Evolutionary conservation across 2,888 invertebrate species (phyloP).

Genomic region (Schizaphis graminum): DNA sequence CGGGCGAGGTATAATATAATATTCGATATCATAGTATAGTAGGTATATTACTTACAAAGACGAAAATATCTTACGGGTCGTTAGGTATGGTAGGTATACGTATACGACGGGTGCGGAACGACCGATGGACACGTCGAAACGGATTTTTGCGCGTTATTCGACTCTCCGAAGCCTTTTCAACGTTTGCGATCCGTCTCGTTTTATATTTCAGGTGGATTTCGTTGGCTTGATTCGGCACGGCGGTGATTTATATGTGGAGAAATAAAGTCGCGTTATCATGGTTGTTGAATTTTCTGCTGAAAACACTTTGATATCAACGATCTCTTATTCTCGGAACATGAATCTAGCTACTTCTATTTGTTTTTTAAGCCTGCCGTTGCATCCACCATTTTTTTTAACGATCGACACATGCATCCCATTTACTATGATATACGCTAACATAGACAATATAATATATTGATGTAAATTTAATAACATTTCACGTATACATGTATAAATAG

Average conservation of each 20-base stretch:
- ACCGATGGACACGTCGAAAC: background rate
- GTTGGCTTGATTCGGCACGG: slow-evolving; percentile 9
- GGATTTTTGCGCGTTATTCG: background rate
- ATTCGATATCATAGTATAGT: background rate
- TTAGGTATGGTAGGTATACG: background rate
- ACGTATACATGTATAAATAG: background rate
- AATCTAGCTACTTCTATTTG: background rate
- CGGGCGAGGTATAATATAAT: background rate
- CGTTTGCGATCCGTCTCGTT: background rate
- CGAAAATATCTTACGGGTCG: background rate
- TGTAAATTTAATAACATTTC: background rate
- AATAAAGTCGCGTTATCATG: background rate
- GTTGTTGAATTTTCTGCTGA: slow-evolving; percentile 22
- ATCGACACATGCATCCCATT: background rate
- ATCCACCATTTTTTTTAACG: background rate
- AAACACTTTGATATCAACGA: background rate
- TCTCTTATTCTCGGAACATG: background rate
- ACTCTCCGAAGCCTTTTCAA: slow-evolving; percentile 10
- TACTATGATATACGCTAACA: background rate
- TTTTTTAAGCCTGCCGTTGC: background rate
- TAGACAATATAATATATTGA: background rate
- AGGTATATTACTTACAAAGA: background rate
- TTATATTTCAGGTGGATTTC: slow-evolving; percentile 35
- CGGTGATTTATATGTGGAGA: background rate
- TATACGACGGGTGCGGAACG: background rate